phyloP scores from a whole-genome alignment of 2,888 invertebrate genomes.

The Calliopum simillimum region DNA sequence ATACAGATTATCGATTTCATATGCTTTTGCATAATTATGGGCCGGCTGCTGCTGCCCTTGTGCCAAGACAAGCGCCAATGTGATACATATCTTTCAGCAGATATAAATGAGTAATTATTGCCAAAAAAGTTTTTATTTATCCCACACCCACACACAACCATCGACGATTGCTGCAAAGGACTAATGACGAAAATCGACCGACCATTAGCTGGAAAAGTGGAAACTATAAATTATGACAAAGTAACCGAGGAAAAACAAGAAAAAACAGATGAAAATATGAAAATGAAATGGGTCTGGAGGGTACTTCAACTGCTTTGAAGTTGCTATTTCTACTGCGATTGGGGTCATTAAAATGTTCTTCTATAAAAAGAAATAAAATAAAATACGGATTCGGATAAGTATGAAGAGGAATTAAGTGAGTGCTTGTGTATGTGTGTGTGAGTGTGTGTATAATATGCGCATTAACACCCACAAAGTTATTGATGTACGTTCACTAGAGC shows the following conservation, averaged over 20 bases:
- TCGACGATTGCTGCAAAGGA: conserved; percentile 30
- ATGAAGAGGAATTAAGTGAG: not conserved
- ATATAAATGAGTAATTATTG: conserved; percentile 32
- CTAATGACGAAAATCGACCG: conserved; percentile 46
- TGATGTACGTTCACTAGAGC: conserved; percentile 24
- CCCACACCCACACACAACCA: conserved; percentile 37
- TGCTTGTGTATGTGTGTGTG: not conserved
- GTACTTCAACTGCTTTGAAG: conserved; percentile 47
- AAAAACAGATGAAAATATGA: not conserved
- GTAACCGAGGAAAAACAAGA: conserved; percentile 10
- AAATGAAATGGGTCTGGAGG: not conserved
- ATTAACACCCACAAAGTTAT: conserved; percentile 28
- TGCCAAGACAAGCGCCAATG: not conserved
- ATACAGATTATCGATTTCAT: conserved; percentile 58
- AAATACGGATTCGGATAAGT: not conserved
- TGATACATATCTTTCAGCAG: conserved; percentile 17
- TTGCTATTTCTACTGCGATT: conserved; percentile 39
- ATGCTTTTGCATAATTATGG: conserved; percentile 42
- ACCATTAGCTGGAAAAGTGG: conserved; percentile 15
- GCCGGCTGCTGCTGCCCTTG: not conserved
- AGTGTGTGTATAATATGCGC: conserved; percentile 18
- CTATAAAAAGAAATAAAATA: conserved; percentile 44
- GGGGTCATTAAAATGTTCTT: conserved; percentile 48
- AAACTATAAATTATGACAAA: conserved; percentile 48
- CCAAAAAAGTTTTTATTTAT: conserved; percentile 6